Base-by-base conservation (phyloP, 2,888 invertebrate species). In the Ormyrus nitidulus region DNA sequence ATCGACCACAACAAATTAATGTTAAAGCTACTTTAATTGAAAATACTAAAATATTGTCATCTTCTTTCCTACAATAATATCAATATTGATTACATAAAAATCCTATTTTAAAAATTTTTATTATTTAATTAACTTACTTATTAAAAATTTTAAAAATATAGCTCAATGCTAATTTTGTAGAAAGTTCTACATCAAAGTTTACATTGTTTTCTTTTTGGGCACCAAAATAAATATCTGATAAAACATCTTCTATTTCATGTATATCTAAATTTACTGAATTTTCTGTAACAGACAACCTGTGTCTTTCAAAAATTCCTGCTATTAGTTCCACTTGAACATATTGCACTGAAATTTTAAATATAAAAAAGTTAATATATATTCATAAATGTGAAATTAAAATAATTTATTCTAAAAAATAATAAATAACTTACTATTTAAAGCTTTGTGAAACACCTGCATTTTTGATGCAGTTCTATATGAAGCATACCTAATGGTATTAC, bases 401-500 rank as follows among this genome's bases (percentile, higher is more conserved):
- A 80, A 51, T 71, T 44, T 77, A 58, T 64, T 64, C n/a, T 53
- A 66, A 61, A 76, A 61, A 70, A 49, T 64, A 11, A 48, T 77
- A 34, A 69, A 44, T 65, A 62, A 91, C 93, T 91, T 91, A 96
- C 96, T 94, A 89, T 92, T 92, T 54, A 96, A 91, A 84, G 93
- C 91, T 83, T 92, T 92, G 87, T 94, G 94, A 68, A 95, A 87
- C 76, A 93, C 91, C 83, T 93, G 90, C 83, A 94, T 91, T 91
- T 96, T 96, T 82, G 94, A 93, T 13, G 96, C 96, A 81, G 95
- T 93, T 83, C 96, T 92, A 87, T 96, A 96, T 3, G 94, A 94
- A 82, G 94, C 93, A 90, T 95, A 96, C 87, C 94, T 94, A 80
- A 96, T 94, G 68, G 92, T 92, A 86, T 95, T 94, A 85, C 93